Conservation (phyloP, 2,797 vertebrate genomes). For the Clamator glandarius region DNA sequence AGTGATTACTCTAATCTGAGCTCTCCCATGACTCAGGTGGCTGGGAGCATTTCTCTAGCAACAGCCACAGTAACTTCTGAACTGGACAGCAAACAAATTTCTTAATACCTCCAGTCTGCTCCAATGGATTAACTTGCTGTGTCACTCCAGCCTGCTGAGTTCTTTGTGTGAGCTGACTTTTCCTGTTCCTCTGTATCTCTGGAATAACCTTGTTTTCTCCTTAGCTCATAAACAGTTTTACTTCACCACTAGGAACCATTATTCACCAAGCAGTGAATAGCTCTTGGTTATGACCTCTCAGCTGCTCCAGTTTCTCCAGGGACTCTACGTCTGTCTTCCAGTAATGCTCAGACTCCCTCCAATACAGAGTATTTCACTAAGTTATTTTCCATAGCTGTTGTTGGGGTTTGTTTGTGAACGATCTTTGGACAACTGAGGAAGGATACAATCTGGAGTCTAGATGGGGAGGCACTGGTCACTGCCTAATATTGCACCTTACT, state of each 20-base stretch:
- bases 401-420: neutral
- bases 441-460: neutral
- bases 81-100: neutral
- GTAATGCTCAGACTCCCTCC: neutral
- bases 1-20: slow-evolving; percentile 7
- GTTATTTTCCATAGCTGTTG: neutral
- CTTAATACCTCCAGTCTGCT: neutral
- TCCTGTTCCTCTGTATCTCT: neutral
- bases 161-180: neutral
- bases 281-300: neutral
- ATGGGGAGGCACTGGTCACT: neutral
- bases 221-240: neutral
- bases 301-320: neutral
- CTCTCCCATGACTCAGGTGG: neutral
- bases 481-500: neutral
- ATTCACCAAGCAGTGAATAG: neutral
- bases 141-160: neutral
- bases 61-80: neutral
- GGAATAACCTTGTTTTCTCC: neutral
- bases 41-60: neutral
- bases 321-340: neutral
- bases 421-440: neutral
- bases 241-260: neutral
- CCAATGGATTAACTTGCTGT: neutral
- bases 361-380: neutral